These are phyloP conservation scores for Hetaerina titia DNA, from an alignment of 2,888 invertebrate species.

Conservation along the genomic window DNA sequence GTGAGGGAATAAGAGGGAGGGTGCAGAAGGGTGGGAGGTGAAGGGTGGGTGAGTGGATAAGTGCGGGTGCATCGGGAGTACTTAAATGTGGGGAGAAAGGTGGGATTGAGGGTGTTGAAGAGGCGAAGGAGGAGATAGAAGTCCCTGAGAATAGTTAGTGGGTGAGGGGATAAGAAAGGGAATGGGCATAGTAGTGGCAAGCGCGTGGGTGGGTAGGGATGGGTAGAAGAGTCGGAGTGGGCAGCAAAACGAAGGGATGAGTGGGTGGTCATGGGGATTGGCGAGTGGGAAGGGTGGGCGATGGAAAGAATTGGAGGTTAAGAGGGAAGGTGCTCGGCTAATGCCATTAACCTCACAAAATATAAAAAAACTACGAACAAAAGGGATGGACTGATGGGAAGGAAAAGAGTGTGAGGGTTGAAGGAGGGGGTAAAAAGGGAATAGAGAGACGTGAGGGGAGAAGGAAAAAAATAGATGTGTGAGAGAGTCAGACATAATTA, in stretches of 20 bases:
- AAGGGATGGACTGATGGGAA: conserved; percentile 5
- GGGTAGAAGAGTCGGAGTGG: background rate
- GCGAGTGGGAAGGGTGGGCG: background rate
- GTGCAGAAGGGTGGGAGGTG: background rate
- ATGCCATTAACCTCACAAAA: conserved; percentile 61
- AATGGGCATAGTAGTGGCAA: background rate
- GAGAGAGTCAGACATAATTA: conserved; percentile 53
- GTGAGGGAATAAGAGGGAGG: background rate
- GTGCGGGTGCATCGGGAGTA: conserved; percentile 40
- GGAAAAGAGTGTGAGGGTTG: background rate
- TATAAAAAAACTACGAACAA: conserved; percentile 8
- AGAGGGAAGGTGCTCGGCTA: conserved; percentile 51
- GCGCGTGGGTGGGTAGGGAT: background rate
- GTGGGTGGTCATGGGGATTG: conserved; percentile 33
- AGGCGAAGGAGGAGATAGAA: background rate
- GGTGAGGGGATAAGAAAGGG: background rate
- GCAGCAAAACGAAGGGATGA: background rate
- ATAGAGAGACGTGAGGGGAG: background rate
- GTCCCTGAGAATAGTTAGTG: background rate
- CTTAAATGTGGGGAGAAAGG: background rate
- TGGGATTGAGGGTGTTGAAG: background rate
- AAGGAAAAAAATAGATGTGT: background rate
- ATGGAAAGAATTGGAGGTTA: background rate
- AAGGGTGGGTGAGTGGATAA: background rate
- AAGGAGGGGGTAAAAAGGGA: background rate